phyloP scores from a whole-genome alignment of 2,888 invertebrate species.

The Melangyna quadrimaculata region DNA sequence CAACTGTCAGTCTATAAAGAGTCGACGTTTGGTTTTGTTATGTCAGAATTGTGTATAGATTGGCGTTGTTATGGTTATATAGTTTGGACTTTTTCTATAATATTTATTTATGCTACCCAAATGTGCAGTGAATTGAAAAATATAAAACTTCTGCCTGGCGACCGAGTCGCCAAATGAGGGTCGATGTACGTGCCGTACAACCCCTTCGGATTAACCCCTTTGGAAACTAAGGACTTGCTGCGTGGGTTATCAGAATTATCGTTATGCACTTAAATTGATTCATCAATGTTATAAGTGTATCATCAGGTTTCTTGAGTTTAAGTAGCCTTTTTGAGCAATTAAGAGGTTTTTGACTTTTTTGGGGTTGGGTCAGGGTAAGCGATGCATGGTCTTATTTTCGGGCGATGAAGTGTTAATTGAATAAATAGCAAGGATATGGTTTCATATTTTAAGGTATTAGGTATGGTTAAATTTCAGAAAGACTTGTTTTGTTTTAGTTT shows the following conservation, averaged over 20 bases:
- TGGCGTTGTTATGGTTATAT: slow-evolving; percentile 64
- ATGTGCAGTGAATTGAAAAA: slow-evolving; percentile 58
- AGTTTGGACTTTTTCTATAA: background rate
- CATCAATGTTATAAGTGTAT: slow-evolving; percentile 4
- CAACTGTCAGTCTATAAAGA: slow-evolving; percentile 42
- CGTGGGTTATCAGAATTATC: slow-evolving; percentile 39
- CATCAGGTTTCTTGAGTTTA: slow-evolving; percentile 20
- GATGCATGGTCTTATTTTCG: no score
- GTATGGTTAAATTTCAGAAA: background rate
- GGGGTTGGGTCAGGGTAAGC: background rate
- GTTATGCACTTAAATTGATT: slow-evolving; percentile 66
- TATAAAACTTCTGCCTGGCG: background rate
- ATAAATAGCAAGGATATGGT: background rate
- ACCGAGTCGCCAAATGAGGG: slow-evolving; percentile 22
- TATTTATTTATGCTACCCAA: slow-evolving; percentile 12
- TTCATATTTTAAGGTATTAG: background rate
- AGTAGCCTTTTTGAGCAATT: background rate
- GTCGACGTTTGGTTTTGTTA: slow-evolving; percentile 38
- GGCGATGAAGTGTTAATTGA: background rate
- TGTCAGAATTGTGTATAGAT: slow-evolving; percentile 49
- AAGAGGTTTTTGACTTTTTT: background rate
- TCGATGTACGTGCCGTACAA: slow-evolving; percentile 1
- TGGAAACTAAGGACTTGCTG: slow-evolving; percentile 24
- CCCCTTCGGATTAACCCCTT: slow-evolving; percentile 43
- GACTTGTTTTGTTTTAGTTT: background rate